Percentiles rank a stretch among this genome's conserved stretches.
Evolutionary conservation across 2,888 invertebrate genomes (phyloP).

Genomic region (Cantharis flavilabris): DNA sequence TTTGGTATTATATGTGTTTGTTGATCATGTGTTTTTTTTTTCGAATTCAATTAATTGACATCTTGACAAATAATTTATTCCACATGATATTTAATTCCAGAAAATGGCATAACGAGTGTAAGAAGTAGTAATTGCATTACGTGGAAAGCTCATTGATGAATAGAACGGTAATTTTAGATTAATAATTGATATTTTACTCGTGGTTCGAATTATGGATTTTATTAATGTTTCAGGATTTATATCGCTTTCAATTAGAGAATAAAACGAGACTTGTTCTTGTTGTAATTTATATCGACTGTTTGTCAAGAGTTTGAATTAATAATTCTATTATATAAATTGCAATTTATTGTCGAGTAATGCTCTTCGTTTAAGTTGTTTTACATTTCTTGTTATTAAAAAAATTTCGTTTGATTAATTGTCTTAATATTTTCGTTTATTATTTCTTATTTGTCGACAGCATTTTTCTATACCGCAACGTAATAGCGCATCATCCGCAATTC

Average conservation of each 20-base stretch:
- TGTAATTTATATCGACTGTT: background rate
- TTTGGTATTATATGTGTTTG: background rate
- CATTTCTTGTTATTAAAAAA: background rate
- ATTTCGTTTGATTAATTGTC: background rate
- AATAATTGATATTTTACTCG: constrained; percentile 10
- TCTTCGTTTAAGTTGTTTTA: background rate
- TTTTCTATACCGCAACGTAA: background rate
- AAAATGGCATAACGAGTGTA: background rate
- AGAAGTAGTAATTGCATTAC: constrained; percentile 5
- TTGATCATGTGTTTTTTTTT: too few species aligned
- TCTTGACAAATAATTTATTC: background rate
- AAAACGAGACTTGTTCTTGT: background rate
- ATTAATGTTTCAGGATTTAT: constrained; percentile 11
- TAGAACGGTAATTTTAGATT: constrained; percentile 1
- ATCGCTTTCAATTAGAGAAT: constrained; percentile 6
- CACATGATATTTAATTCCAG: background rate
- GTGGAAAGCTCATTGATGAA: constrained; percentile 5
- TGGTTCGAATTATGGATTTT: constrained; percentile 1
- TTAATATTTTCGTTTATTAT: background rate
- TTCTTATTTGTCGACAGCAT: background rate
- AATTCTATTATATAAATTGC: background rate
- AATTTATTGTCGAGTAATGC: background rate
- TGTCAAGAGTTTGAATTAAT: background rate
- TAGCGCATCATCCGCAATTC: background rate
- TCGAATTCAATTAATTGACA: background rate